These are phyloP conservation scores for Tineola bisselliella DNA, from an alignment of 2,888 invertebrate genomes.

Conservation along the genomic window DNA sequence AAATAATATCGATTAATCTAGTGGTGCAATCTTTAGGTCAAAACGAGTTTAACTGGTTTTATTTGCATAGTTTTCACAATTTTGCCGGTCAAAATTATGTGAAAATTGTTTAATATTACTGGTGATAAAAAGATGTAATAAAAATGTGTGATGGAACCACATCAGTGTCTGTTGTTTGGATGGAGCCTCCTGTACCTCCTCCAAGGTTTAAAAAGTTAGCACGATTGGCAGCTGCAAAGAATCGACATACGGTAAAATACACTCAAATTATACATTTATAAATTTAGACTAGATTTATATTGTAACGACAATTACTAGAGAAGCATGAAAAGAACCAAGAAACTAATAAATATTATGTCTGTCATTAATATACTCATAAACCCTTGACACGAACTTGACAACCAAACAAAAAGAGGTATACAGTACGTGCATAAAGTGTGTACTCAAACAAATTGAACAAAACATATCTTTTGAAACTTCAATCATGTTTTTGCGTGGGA, in stretches of 20 bases:
- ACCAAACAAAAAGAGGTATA: not conserved
- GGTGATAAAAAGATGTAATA: not conserved
- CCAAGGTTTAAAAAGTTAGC: conserved; percentile 58
- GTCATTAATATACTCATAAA: not conserved
- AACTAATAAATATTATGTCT: too few relatives aligned
- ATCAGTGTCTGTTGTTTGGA: conserved; percentile 15
- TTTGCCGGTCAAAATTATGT: conserved; percentile 42
- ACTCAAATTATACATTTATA: not conserved
- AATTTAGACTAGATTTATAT: not conserved
- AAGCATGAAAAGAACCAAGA: too few relatives aligned
- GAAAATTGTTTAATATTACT: conserved; percentile 28
- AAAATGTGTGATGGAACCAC: conserved; percentile 3
- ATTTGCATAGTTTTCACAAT: conserved; percentile 30
- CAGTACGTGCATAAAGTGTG: not conserved
- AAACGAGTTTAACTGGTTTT: too few relatives aligned
- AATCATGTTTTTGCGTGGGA: conserved; percentile 38
- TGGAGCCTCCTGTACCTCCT: conserved; percentile 54
- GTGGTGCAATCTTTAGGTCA: too few relatives aligned
- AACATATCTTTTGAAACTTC: not conserved
- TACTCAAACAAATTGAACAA: not conserved
- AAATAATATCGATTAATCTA: too few relatives aligned
- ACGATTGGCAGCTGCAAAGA: conserved; percentile 37
- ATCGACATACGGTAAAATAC: conserved; percentile 11
- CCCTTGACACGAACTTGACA: not conserved
- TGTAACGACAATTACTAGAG: too few relatives aligned